Evolutionary conservation across 2,113 vertebrate species (phyloP).

Genomic region (Xiphophorus couchianus): DNA sequence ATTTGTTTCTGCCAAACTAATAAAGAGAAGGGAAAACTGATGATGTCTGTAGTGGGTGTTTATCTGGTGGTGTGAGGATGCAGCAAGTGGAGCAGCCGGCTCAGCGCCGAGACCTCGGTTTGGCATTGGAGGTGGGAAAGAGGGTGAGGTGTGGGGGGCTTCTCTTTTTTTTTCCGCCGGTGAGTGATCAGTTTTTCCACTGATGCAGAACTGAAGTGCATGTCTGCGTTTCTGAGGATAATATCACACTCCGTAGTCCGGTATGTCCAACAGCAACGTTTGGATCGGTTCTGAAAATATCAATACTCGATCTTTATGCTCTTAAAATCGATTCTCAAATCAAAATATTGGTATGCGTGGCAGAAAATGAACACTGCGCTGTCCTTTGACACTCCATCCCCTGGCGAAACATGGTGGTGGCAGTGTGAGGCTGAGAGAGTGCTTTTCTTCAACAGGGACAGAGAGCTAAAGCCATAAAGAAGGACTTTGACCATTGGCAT

Average conservation of each 20-base stretch:
- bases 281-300: too few species aligned
- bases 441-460: too few species aligned
- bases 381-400: too few species aligned
- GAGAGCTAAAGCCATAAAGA: too few species aligned
- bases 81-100: slow-evolving; percentile 47
- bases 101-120: slow-evolving; percentile 47
- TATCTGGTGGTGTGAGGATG: slow-evolving; percentile 10
- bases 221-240: background rate
- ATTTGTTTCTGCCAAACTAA: slow-evolving; percentile 76
- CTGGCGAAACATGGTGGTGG: too few species aligned
- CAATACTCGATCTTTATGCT: too few species aligned
- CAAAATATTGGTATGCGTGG: too few species aligned
- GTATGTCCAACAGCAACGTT: background rate
- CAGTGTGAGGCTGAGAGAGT: too few species aligned
- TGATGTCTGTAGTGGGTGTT: slow-evolving; percentile 20
- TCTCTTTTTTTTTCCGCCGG: background rate
- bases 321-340: too few species aligned
- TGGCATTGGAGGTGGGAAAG: slow-evolving; percentile 53
- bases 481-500: too few species aligned
- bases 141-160: slow-evolving; percentile 32
- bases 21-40: slow-evolving; percentile 61
- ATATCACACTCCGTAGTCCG: background rate
- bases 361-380: too few species aligned
- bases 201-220: slow-evolving; percentile 53
- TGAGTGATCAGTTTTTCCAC: slow-evolving; percentile 70